Percentiles rank a stretch among this genome's conserved stretches.
These are phyloP conservation scores for Gymnothorax reevesii DNA, from an alignment of 2,797 vertebrate genomes.

Conservation along the genomic window DNA sequence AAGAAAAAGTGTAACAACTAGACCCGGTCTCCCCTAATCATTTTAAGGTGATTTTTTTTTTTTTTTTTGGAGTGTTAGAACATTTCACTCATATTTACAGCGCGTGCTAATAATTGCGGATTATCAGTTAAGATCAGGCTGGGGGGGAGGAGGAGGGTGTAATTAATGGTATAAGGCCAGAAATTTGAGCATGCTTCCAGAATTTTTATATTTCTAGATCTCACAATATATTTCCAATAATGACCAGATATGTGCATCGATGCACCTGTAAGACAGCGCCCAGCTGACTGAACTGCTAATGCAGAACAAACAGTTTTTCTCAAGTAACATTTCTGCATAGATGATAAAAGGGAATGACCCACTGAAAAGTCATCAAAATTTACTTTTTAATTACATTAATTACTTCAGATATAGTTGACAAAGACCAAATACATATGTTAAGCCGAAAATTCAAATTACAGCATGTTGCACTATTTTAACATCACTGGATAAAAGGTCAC, in stretches of 20 bases:
- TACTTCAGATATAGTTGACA: not conserved
- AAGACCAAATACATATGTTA: not conserved
- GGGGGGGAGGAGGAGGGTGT: not conserved
- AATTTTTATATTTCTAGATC: too few species aligned
- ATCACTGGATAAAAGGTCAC: not conserved
- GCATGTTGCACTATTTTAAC: not conserved
- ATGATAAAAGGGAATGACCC: not conserved
- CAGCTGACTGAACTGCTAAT: not conserved
- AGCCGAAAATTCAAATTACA: not conserved
- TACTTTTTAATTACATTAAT: not conserved
- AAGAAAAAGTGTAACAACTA: too few species aligned
- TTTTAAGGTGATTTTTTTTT: too few species aligned
- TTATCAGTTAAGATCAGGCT: not conserved
- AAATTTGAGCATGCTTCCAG: not conserved
- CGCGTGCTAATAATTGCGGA: too few species aligned
- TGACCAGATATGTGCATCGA: too few species aligned
- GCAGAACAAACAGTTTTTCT: not conserved
- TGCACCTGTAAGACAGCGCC: too few species aligned
- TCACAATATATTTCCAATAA: too few species aligned
- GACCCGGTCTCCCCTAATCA: too few species aligned
- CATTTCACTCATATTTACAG: too few species aligned
- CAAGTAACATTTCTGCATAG: not conserved
- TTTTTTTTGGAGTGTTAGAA: too few species aligned
- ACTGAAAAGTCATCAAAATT: not conserved
- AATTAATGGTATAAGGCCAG: not conserved